Evolutionary conservation across 2,888 invertebrate genomes (phyloP), one percentile per base, ranked within the genome.

Genomic region (Allolobophora icterica): DNA sequence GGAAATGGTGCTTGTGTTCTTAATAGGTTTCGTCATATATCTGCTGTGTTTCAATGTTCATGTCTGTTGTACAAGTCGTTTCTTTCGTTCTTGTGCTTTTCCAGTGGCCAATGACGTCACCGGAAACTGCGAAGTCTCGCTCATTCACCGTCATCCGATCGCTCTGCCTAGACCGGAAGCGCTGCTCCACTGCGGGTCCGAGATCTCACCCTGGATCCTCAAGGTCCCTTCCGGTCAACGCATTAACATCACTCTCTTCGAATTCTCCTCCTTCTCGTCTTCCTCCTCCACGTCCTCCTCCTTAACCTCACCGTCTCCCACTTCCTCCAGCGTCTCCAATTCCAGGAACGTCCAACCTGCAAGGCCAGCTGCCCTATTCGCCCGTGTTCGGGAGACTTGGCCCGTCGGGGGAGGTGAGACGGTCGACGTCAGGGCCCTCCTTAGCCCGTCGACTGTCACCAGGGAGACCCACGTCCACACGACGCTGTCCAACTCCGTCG

Each of bases 121-220:
- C 35, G 52, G 89, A 34, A 38, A 34, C 52, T 89, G 89, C 19
- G 87, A 35, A 8, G 38, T 87, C 21, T 24, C 35, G 30, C 34
- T 87, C 34, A 4, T 38, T n/a, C 52, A 38, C 3, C 58, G 38
- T 3, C 91, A 89, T 8, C 45, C 52, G n/a, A 45, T 89, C 52
- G 30, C 89, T 33, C 34, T 89, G 87, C 42, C 52, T 35, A 19
- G 83, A 40, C n/a, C 40, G 38, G 40, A 38, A 34, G 84, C n/a
- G n/a, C 71, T 71, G 71, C 91, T 34, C 87, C 40, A 33, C 58
- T 91, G 91, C 91, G 91, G 91, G 15, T 45, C 89, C 24, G 91
- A 91, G 30, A 34, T n/a, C 89, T 33, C 91, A 0, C 91, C 91
- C 35, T 91, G 91, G 91, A 34, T 89, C 40, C 30, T 91, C 35